These are phyloP conservation scores for Micrasema minimum DNA, from an alignment of 1,140 invertebrate genomes.

Conservation along the genomic window DNA sequence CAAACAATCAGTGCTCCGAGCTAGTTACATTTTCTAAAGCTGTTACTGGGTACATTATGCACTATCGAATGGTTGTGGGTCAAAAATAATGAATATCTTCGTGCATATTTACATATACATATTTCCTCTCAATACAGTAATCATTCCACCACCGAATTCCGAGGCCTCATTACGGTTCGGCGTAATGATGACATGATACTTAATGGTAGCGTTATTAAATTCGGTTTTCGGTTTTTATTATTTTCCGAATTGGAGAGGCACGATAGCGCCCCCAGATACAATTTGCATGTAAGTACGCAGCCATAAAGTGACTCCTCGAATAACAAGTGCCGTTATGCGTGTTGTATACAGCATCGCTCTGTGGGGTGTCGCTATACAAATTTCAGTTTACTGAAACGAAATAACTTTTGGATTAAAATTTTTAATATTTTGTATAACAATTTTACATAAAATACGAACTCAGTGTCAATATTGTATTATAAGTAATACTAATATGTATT, in stretches of 20 bases:
- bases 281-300: constrained; percentile 47
- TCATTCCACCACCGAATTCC: neutral
- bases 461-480: too few relatives aligned
- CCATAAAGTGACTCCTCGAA: constrained; percentile 48
- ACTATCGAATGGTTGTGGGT: too few relatives aligned
- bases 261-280: constrained; percentile 36
- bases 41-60: too few relatives aligned
- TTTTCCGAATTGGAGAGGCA: constrained; percentile 39
- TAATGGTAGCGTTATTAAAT: constrained; percentile 50
- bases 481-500: too few relatives aligned
- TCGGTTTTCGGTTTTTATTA: constrained; percentile 38
- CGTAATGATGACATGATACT: constrained; percentile 52
- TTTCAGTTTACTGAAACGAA: constrained; percentile 1
- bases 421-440: too few relatives aligned
- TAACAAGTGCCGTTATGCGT: constrained; percentile 47
- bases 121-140: neutral
- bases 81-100: constrained; percentile 11
- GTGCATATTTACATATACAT: neutral
- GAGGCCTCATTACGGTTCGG: constrained; percentile 18
- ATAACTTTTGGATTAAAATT: too few relatives aligned
- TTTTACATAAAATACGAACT: too few relatives aligned
- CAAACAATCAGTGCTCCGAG: too few relatives aligned
- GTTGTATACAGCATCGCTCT: constrained; percentile 14
- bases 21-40: neutral
- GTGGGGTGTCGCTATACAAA: neutral